phyloP scores from a whole-genome alignment of 2,113 vertebrate species.

The Motacilla alba region DNA sequence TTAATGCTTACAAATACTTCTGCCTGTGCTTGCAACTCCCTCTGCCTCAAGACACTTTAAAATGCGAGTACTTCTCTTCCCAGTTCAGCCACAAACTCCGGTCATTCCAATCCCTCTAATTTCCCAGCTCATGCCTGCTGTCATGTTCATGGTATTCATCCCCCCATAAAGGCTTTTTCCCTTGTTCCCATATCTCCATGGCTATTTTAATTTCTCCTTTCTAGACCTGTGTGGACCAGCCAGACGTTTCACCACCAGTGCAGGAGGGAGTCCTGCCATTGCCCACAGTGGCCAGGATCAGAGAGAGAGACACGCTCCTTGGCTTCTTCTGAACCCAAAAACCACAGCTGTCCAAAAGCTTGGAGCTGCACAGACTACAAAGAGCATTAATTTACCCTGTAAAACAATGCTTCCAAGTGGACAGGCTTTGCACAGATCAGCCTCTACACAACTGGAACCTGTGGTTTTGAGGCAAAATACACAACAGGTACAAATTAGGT shows the following conservation, averaged over 20 bases:
- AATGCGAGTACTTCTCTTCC: background rate
- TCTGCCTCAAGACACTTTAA: background rate
- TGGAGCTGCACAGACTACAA: background rate
- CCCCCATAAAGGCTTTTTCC: background rate
- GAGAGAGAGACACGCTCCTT: fast-evolving
- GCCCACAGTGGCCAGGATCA: background rate
- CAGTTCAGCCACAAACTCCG: background rate
- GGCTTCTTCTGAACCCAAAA: background rate
- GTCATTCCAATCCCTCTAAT: background rate
- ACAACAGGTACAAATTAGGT: background rate
- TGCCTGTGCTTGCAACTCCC: background rate
- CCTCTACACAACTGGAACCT: background rate
- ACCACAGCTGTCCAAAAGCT: background rate
- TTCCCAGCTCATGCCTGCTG: background rate
- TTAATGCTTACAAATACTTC: background rate
- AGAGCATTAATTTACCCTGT: background rate
- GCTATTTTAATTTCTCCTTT: background rate
- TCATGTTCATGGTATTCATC: background rate
- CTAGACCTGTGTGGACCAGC: background rate
- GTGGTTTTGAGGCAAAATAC: background rate
- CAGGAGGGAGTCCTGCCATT: background rate
- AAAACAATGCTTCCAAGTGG: background rate
- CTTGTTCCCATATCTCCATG: background rate
- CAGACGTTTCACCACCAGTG: background rate
- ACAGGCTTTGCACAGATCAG: background rate